phyloP scores from a whole-genome alignment of 2,797 vertebrate species.

The Telmatherina bonti region DNA sequence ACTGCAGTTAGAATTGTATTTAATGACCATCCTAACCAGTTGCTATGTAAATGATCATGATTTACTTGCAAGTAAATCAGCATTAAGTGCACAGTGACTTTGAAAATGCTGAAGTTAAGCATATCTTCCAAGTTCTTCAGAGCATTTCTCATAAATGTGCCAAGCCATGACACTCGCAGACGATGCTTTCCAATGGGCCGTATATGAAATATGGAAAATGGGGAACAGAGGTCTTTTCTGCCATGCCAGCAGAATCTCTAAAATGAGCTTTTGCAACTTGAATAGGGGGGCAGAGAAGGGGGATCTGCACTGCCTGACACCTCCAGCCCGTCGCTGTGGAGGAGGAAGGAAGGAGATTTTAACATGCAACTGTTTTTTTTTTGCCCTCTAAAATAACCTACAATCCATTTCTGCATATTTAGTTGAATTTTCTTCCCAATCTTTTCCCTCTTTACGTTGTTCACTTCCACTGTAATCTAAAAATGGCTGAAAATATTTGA shows the following conservation, averaged over 20 bases:
- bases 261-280: conserved; percentile 80
- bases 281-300: conserved; percentile 25
- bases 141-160: conserved; percentile 71
- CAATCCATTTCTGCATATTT: background rate
- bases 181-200: conserved; percentile 75
- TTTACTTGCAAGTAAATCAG: conserved; percentile 20
- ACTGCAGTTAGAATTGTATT: background rate
- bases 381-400: conserved; percentile 12
- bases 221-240: conserved; percentile 75
- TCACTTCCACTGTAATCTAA: background rate
- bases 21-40: background rate
- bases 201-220: conserved; percentile 81
- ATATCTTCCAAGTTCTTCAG: conserved; percentile 60
- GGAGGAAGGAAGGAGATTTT: conserved; percentile 25
- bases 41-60: background rate
- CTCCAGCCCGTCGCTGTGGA: conserved; percentile 34
- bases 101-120: conserved; percentile 65
- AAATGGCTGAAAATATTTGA: background rate
- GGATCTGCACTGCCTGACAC: conserved; percentile 31
- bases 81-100: conserved; percentile 40
- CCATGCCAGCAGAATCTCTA: conserved; percentile 77
- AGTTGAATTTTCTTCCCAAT: background rate
- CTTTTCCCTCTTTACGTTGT: background rate
- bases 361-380: conserved; percentile 13
- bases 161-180: conserved; percentile 64